Evolutionary conservation across 2,797 vertebrate species (phyloP), one percentile per base, ranked within the genome.

Genomic region (Scolopax bukidnonensis): DNA sequence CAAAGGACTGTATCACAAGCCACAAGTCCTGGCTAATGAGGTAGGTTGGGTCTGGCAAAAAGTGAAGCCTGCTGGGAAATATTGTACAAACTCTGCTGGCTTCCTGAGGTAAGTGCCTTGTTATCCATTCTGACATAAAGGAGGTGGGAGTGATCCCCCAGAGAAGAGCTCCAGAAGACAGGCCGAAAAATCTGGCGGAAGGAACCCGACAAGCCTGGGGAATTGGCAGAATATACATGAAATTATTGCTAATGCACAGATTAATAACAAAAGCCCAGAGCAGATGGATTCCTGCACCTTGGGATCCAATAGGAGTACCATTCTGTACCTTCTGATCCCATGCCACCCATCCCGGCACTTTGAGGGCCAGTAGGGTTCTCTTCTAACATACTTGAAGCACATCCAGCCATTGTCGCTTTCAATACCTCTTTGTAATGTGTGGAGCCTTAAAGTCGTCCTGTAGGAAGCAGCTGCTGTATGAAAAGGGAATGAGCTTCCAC

Each of bases 381-480:
- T 93, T 91, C 51, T 1, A 0, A 60, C 68, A 73, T 50, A 53
- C 28, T 86, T 95, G 89, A 95, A 95, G 82, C 23, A 17, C 36
- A 84, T 95, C 92, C 91, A 95, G 75, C 41, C 87, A 93, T 78
- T 96, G 94, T 90, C 8, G 0, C 79, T 84, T 86, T 94, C 80
- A 96, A 87, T 90, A 94, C 51, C 67, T 79, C 67, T 97, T 95
- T 91, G 87, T 94, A 90, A 95, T 61, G 56, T 53, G 60, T 79
- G 67, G 74, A 93, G 82, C 84, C 84, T 68, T 78, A 91, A 85
- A 96, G 84, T 63, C 1, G 0, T 86, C 76, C 74, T 92, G 65
- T 93, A 95, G 93, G 94, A 96, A 97, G 87, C 92, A 95, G 92
- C 92, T 96, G 95, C 82, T 91, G 91, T 87, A 89, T 94, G 94